phyloP scores from a whole-genome alignment of 2,888 invertebrate species.

The Camponotus fellah region DNA sequence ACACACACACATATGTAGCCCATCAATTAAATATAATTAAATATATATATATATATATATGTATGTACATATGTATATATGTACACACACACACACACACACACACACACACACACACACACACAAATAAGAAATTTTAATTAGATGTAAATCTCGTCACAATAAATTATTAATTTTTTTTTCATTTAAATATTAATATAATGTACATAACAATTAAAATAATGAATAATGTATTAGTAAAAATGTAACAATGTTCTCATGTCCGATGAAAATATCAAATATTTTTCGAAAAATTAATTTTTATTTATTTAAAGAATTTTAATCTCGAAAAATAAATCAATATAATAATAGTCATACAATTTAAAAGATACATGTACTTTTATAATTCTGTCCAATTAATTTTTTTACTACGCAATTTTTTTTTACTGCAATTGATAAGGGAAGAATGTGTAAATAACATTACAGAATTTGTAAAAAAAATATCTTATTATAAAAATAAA shows the following conservation, averaged over 20 bases:
- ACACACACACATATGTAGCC: too few species aligned
- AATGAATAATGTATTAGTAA: background rate
- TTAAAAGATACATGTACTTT: background rate
- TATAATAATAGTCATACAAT: background rate
- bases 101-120: background rate
- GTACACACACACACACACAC: background rate
- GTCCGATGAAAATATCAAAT: background rate
- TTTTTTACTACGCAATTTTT: background rate
- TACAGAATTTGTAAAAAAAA: conserved; percentile 11
- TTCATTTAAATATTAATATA: background rate
- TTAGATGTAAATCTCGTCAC: too few species aligned
- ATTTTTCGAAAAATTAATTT: background rate
- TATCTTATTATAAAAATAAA: conserved; percentile 31
- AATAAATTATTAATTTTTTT: background rate
- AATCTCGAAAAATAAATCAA: background rate
- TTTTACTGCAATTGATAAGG: background rate
- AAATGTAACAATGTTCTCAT: background rate
- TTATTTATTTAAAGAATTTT: background rate
- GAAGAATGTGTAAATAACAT: background rate
- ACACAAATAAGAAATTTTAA: background rate
- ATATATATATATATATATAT: too few species aligned
- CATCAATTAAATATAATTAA: too few species aligned
- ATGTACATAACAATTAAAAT: background rate
- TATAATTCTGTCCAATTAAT: background rate
- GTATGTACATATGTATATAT: too few species aligned